Percentiles rank a stretch among this genome's conserved stretches.
phyloP scores from a whole-genome alignment of 1,140 invertebrate species.

The Yoshiicerus persimilis region DNA sequence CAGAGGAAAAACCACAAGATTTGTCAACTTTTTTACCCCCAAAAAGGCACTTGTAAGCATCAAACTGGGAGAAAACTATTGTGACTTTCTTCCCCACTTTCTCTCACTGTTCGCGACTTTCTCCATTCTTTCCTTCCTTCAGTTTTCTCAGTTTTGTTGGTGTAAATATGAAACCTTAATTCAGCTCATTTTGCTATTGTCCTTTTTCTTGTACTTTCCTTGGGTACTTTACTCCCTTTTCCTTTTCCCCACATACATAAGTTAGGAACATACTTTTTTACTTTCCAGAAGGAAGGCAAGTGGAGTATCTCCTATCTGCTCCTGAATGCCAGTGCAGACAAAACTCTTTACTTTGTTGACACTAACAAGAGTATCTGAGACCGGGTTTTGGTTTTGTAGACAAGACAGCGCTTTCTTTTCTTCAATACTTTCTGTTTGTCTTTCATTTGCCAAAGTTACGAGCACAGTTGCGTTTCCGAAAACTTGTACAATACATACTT shows the following conservation, averaged over 20 bases:
- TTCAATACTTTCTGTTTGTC: conserved; percentile 11
- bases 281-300: background rate
- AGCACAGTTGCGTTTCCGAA: background rate
- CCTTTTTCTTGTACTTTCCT: background rate
- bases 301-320: background rate
- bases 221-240: background rate
- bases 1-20: background rate
- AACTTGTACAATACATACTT: background rate
- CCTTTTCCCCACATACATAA: background rate
- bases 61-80: conserved; percentile 4
- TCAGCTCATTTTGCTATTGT: background rate
- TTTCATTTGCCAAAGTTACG: background rate
- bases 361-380: background rate
- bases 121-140: background rate
- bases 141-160: background rate
- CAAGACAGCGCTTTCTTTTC: background rate
- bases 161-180: conserved; percentile 15
- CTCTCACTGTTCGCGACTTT: background rate
- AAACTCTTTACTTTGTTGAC: conserved; percentile 13
- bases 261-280: background rate
- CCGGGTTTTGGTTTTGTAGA: background rate
- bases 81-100: background rate
- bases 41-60: background rate
- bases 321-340: background rate
- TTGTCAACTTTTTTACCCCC: background rate